Evolutionary conservation across 2,113 vertebrate species (phyloP).

Genomic region (Antennarius striatus): DNA sequence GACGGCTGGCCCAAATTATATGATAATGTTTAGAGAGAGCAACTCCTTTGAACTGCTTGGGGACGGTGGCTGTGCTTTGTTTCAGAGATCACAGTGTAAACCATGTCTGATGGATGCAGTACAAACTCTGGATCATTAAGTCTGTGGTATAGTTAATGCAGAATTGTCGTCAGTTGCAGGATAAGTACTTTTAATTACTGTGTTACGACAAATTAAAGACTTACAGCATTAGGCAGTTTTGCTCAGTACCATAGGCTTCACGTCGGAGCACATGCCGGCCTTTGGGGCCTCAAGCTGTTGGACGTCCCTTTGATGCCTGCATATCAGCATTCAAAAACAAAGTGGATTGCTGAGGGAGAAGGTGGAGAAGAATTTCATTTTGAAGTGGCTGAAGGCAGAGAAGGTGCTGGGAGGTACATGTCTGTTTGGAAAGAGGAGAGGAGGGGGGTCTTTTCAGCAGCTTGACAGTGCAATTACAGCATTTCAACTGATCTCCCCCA

Average conservation of each 20-base stretch:
- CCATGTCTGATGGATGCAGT: slow-evolving; percentile 12
- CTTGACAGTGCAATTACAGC: slow-evolving; percentile 87
- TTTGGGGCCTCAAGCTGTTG: slow-evolving; percentile 58
- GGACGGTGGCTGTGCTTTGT: slow-evolving; percentile 49
- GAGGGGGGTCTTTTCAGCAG: slow-evolving; percentile 72
- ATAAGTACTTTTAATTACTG: too few species aligned
- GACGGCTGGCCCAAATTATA: slow-evolving; percentile 74
- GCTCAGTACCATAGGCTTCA: slow-evolving; percentile 4
- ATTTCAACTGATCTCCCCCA: slow-evolving; percentile 73
- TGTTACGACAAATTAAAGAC: background rate
- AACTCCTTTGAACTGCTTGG: slow-evolving; percentile 68
- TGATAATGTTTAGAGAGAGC: slow-evolving; percentile 72
- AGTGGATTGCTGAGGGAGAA: slow-evolving; percentile 51
- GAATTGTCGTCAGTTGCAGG: too few species aligned
- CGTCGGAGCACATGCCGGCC: slow-evolving; percentile 15
- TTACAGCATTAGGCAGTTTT: background rate
- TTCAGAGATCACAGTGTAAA: slow-evolving; percentile 29
- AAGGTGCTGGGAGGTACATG: slow-evolving; percentile 41
- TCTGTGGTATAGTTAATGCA: background rate
- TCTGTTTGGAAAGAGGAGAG: slow-evolving; percentile 11
- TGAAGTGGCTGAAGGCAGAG: slow-evolving; percentile 85
- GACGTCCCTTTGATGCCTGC: slow-evolving; percentile 86
- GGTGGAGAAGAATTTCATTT: slow-evolving; percentile 88
- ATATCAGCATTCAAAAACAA: slow-evolving; percentile 79
- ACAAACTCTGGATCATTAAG: slow-evolving; percentile 1